Evolutionary conservation across 2,797 vertebrate species (phyloP).

Genomic region (Cyprinella venusta): DNA sequence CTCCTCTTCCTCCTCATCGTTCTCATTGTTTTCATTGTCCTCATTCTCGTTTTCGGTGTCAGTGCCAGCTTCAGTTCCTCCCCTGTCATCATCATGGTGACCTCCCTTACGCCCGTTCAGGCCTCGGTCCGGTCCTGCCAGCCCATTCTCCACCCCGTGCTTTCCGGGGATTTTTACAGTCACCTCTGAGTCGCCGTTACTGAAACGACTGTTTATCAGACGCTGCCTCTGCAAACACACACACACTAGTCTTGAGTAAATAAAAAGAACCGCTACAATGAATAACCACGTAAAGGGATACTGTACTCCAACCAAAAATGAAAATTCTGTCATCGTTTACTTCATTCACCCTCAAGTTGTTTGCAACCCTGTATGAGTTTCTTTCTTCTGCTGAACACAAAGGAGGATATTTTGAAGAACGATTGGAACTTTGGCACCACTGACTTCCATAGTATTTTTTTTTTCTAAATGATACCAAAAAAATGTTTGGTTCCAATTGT

Average conservation of each 20-base stretch:
- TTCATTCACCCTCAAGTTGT: too few relatives aligned
- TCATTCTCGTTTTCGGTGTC: slow-evolving; percentile 91
- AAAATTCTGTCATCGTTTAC: too few relatives aligned
- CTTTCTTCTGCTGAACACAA: too few relatives aligned
- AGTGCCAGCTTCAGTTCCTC: slow-evolving; percentile 75
- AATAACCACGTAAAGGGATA: not conserved
- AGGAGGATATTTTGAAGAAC: too few relatives aligned
- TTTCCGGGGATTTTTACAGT: slow-evolving; percentile 83
- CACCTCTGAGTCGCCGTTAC: slow-evolving; percentile 89
- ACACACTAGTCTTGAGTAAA: not conserved
- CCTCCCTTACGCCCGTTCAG: slow-evolving; percentile 69
- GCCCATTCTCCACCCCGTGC: slow-evolving; percentile 87
- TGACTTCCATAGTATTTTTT: too few relatives aligned
- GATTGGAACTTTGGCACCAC: too few relatives aligned
- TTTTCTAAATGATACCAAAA: too few relatives aligned
- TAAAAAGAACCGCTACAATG: not conserved
- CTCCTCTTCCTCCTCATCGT: slow-evolving; percentile 81
- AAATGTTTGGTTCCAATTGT: too few relatives aligned
- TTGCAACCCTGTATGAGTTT: too few relatives aligned
- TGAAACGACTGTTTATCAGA: slow-evolving; percentile 86
- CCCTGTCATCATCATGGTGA: slow-evolving; percentile 74
- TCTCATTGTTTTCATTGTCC: slow-evolving; percentile 87
- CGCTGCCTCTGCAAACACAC: slow-evolving; percentile 86
- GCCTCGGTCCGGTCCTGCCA: slow-evolving; percentile 75
- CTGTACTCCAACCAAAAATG: too few relatives aligned